Evolutionary conservation across 1,140 invertebrate species (phyloP).

Genomic region (Cherax destructor): DNA sequence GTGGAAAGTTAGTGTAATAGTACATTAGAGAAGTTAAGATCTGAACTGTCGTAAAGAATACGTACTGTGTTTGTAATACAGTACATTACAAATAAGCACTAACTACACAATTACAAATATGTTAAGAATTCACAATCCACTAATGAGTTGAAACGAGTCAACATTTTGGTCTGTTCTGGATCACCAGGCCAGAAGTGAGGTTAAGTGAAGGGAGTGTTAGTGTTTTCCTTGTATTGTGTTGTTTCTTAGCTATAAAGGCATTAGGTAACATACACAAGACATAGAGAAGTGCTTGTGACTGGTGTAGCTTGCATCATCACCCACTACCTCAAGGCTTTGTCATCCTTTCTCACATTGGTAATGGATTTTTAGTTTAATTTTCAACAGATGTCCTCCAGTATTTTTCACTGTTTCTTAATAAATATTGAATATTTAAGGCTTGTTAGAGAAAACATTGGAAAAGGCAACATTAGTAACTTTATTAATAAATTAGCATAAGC

Average conservation of each 20-base stretch:
- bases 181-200: not conserved
- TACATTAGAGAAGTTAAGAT: not conserved
- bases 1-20: not conserved
- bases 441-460: too few species aligned
- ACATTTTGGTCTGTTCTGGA: too few species aligned
- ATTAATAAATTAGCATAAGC: too few species aligned
- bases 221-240: not conserved
- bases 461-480: too few species aligned
- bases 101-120: not conserved
- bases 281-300: not conserved
- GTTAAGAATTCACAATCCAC: not conserved
- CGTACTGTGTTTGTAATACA: not conserved
- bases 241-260: not conserved
- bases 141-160: too few species aligned
- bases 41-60: not conserved
- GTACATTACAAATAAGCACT: not conserved
- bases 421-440: too few species aligned
- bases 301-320: not conserved
- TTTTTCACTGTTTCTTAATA: not conserved
- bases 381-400: not conserved
- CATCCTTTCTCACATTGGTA: not conserved
- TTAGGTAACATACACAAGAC: not conserved
- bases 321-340: not conserved
- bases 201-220: not conserved
- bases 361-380: not conserved